Evolutionary conservation across 1,140 invertebrate species (phyloP), one percentile per base, ranked within the genome.

Genomic region (Caenorhabditis brenneri): DNA sequence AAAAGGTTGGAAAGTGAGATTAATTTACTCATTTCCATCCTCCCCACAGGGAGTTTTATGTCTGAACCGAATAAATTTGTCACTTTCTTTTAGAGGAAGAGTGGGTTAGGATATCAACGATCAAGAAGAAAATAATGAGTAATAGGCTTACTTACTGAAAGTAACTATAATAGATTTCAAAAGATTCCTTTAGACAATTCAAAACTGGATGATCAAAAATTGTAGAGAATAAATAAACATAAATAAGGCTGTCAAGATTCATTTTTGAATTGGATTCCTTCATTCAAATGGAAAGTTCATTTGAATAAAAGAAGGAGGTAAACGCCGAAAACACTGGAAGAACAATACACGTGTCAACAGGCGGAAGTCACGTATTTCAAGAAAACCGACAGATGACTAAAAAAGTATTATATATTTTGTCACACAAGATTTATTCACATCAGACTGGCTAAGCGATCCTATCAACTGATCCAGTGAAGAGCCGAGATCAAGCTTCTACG

Each of bases 291-390:
- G 27, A 55, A 29, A 55, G 53, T 55, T n/a, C 24, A 55, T 55
- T 24, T 4, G 22, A 55, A 22, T 27, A 29, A 27, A 55, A 27
- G 10, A 29, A 55, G 27, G 22, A 55, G 10, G 12, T 9, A 55
- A 24, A 7, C 53, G 27, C 7, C 9, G 24, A 55, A 29, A 55
- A 55, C 53, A 27, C 22, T 24, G 15, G 24, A 29, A 29, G 29
- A 65, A 65, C 58, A 65, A 65, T 33, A 36, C 16, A 15, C 48
- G 48, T 51, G 10, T 7, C 5, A 24, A 55, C 2, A 10, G 49
- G 1, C n/a, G 65, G 36, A 74, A 74, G 65, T 74, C 65, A 74
- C 65, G 65, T 74, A 74, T 36, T 65, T 36, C 58, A 65, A 65
- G 5, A n/a, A 46, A 74, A 24, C 24, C 3, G 29, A 15, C n/a